Evolutionary conservation across 1,140 invertebrate species (phyloP).

Genomic region (Spodoptera litura): DNA sequence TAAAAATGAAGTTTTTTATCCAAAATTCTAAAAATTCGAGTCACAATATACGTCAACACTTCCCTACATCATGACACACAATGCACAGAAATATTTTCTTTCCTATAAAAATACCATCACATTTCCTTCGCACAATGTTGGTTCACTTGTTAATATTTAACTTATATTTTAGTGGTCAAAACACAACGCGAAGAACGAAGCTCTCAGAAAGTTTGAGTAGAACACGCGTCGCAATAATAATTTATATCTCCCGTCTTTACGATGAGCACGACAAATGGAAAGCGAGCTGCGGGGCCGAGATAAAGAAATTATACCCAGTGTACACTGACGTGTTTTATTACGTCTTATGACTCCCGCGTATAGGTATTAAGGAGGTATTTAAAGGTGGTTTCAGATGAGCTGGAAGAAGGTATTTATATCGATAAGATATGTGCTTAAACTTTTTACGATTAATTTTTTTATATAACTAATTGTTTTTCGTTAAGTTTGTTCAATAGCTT

Average conservation of each 20-base stretch:
- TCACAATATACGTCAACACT: too few relatives aligned
- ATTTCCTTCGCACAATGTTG: not conserved
- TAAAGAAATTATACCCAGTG: constrained; percentile 74
- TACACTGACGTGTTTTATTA: constrained; percentile 74
- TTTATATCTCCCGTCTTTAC: constrained; percentile 69
- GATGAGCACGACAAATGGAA: constrained; percentile 73
- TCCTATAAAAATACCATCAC: not conserved
- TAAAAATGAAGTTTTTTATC: too few relatives aligned
- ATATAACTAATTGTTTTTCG: not conserved
- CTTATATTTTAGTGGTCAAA: constrained; percentile 31
- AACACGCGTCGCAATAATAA: constrained; percentile 63
- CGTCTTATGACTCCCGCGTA: constrained; percentile 55
- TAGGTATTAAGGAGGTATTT: constrained; percentile 32
- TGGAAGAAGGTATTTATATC: constrained; percentile 15
- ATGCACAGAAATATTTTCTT: too few relatives aligned
- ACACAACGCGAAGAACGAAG: constrained; percentile 22
- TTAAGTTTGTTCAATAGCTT: not conserved
- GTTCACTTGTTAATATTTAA: constrained; percentile 1
- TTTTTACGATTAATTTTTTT: not conserved
- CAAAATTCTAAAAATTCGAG: too few relatives aligned
- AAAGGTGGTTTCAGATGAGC: constrained; percentile 25
- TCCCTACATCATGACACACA: too few relatives aligned
- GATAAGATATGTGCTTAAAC: not conserved
- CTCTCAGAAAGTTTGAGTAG: constrained; percentile 28
- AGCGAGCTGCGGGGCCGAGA: constrained; percentile 67